Base-by-base conservation (phyloP, 2,888 invertebrate genomes). In the Cosmorhoe ocellata region DNA sequence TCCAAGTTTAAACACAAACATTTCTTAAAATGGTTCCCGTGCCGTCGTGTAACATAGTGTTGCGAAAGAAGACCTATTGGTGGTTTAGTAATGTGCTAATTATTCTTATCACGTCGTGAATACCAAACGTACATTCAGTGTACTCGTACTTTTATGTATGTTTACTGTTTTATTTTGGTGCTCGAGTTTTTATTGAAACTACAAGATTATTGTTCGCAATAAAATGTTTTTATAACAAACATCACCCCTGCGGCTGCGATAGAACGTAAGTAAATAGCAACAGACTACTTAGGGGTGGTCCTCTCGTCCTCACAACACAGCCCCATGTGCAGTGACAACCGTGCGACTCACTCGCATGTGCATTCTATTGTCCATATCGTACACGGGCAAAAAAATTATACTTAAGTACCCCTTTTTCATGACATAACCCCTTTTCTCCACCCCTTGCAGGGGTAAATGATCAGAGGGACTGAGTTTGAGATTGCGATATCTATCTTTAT, bases 241-340 rank as follows among this genome's bases (percentile, higher is more conserved):
- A 43, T 9, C 13, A 34, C 32, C 39, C 38, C 9, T 18, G 34
- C 6, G 34, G 18, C 1, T n/a, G n/a, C n/a, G n/a, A 18, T 5
- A 18, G 26, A 3, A n/a, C 28, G 38, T 24, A 24, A 37, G 14
- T 38, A 49, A 42, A 41, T 32, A 49, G 37, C 41, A 49, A 46
- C 24, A 18, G 30, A 39, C 30, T 47, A 43, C 34, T 47, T 39
- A 42, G 34, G 38, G 42, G 28, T 27, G 12, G 18, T 1, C 36
- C 50, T 46, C 30, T 18, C 30, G 28, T 34, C 5, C 24, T 4
- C 14, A 41, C 46, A 38, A 42, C 30, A 43, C 32, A 33, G 11
- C 7, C 24, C 38, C 24, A 39, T 40, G 22, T 40, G 50, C 44
- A 38, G 34, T 34, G 52, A 47, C 47, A 43, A 34, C 26, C 34